Base-by-base conservation (phyloP, 53 echinoderm and acorn worm species). In the Patiria pectinifera region DNA sequence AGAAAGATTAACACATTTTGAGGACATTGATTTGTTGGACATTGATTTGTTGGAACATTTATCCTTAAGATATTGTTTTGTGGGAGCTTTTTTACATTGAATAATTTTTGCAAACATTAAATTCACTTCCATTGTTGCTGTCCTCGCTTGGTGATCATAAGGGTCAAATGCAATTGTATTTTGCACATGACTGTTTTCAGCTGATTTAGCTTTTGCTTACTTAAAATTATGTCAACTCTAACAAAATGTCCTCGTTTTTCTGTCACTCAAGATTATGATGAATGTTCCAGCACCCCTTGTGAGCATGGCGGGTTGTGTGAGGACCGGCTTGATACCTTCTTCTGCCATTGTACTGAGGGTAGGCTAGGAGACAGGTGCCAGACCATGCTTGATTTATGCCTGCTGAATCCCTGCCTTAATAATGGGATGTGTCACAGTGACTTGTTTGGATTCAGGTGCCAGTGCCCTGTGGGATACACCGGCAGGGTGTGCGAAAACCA, bases 261-360 rank as follows among this genome's bases (percentile, higher is more conserved):
- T 9, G 4, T 10, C 24, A 18, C 45, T 35, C 35, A 35, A 83
- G 91, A 91, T 24, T 59, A 58, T 26, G 70, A 91, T 4, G 91
- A 91, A 48, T 91, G 91, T 49, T 53, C 74, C 23, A 76, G 76
- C 43, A 83, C 48, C 47, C 89, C 93, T 3, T 93, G 93, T 74
- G 47, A 9, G 6, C 25, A 80, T 16, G 85, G 86, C 44, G 91
- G 85, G 3, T 63, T 69, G 21, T 94, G 94, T 9, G 59, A 80
- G 24, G 85, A 85, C 49, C 49, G 24, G 45, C 47, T 91, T 2
- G 46, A 25, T 21, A 21, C 60, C 48, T 85, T 69, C 94, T 1
- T 76, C 62, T 94, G 94, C 63, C 76, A 49, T 61, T 94, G 91
- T 49, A 26, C 85, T 1, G 85, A 84, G 62, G 94, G 91, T 61